Base-by-base conservation (phyloP, 2,113 vertebrate species). In the Balaenoptera acutorostrata region DNA sequence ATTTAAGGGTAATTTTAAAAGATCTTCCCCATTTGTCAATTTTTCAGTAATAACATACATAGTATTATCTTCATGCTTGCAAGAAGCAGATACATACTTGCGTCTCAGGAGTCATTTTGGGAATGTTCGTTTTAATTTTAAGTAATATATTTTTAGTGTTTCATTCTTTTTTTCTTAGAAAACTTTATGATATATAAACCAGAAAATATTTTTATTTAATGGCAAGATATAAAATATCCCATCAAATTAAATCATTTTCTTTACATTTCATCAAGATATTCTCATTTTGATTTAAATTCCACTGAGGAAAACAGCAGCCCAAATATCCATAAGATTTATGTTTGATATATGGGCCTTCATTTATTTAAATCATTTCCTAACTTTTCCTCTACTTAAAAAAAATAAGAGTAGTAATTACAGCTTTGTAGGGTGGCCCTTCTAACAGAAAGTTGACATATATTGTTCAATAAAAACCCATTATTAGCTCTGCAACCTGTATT, bases 281-380 rank as follows among this genome's bases (percentile, higher is more conserved):
- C 3, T 0, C 6, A 86, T 92, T 97, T 87, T 68, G 64, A 36
- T 87, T 98, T 96, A 92, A 96, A 94, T 94, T 87, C 36, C 10
- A 68, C 72, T 97, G 57, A 49, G 85, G 90, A 96, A 98, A 98
- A 95, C 80, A 96, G 7, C 17, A 69, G 21, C 36, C 97, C 12
- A 17, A 39, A 15, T 94, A 97, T 46, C 94, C 95, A 57, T 57
- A 64, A 41, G 74, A 88, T 68, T 93, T 84, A 49, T 20, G 13
- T 74, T 81, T 49, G 74, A 29, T 88, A 9, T 84, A 55, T 93
- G 44, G 55, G 36, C 68, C 69, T 92, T 98, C 92, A 93, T 29
- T 89, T 96, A 82, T 74, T 94, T 95, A 83, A 97, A 88, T 3
- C 33, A 90, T 81, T 82, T 96, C 18, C 44, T 90, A 78, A 93